Evolutionary conservation across 2,113 vertebrate species (phyloP).

Genomic region (Toxotes chatareus): DNA sequence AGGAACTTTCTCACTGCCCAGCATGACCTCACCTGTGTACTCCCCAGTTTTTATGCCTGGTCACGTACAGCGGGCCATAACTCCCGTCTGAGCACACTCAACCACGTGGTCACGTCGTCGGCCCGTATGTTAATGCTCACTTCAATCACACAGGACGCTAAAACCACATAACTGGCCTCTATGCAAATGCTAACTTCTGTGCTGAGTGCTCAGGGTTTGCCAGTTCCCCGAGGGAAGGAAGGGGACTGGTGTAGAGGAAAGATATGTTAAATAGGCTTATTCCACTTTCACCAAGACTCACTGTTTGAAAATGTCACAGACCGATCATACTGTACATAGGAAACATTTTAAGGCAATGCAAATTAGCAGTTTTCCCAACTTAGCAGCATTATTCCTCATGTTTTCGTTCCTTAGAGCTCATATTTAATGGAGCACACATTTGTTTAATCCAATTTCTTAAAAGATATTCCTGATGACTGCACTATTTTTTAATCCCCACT

Average conservation of each 20-base stretch:
- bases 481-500: no score
- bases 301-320: slow-evolving; percentile 34
- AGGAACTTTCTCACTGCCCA: slow-evolving; percentile 53
- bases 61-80: slow-evolving; percentile 67
- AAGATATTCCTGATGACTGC: background rate
- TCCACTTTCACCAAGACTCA: slow-evolving; percentile 30
- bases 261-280: slow-evolving; percentile 64
- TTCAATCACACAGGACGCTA: slow-evolving; percentile 66
- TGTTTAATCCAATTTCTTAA: background rate
- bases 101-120: slow-evolving; percentile 51
- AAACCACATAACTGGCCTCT: slow-evolving; percentile 73
- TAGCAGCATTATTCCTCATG: background rate
- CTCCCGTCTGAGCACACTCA: slow-evolving; percentile 45
- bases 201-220: slow-evolving; percentile 50
- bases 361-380: slow-evolving; percentile 10
- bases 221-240: slow-evolving; percentile 6
- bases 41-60: slow-evolving; percentile 58
- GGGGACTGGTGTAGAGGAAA: slow-evolving; percentile 27
- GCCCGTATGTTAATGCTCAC: slow-evolving; percentile 58
- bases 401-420: background rate
- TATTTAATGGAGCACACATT: background rate
- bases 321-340: slow-evolving; percentile 16
- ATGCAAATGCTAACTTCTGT: slow-evolving; percentile 69
- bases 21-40: slow-evolving; percentile 77
- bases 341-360: slow-evolving; percentile 36